Conservation (phyloP, 2,888 invertebrate genomes). For the Neuroscelio doddi region DNA sequence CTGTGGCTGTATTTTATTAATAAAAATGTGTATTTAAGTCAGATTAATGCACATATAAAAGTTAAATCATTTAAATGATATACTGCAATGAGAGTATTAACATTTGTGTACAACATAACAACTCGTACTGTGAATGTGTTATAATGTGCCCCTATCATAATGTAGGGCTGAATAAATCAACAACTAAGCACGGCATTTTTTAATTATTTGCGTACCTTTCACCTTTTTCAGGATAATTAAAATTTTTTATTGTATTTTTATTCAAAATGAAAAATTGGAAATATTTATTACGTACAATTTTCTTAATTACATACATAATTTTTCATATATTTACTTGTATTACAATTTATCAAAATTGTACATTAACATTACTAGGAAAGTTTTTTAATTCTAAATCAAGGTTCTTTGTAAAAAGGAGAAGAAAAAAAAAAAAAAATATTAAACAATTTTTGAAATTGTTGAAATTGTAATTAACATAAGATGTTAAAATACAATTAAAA, state of each 20-base stretch:
- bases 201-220: not conserved
- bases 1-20: no score
- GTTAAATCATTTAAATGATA: conserved; percentile 33
- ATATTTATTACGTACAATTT: not conserved
- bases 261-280: not conserved
- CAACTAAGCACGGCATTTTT: conserved; percentile 13
- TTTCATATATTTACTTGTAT: no score
- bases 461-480: no score
- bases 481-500: no score
- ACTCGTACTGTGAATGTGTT: conserved; percentile 54
- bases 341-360: not conserved
- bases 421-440: no score
- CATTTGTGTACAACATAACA: conserved; percentile 55
- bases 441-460: no score
- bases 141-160: conserved; percentile 52
- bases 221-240: not conserved
- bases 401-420: no score
- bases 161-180: conserved; percentile 60
- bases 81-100: conserved; percentile 47
- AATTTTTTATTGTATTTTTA: not conserved
- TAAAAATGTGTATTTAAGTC: no score
- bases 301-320: no score
- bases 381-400: no score
- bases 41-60: no score
- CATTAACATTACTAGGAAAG: no score